Percentiles rank a stretch among this genome's conserved stretches.
Conservation (phyloP, 2,888 invertebrate species). For the Andrena minutula region DNA sequence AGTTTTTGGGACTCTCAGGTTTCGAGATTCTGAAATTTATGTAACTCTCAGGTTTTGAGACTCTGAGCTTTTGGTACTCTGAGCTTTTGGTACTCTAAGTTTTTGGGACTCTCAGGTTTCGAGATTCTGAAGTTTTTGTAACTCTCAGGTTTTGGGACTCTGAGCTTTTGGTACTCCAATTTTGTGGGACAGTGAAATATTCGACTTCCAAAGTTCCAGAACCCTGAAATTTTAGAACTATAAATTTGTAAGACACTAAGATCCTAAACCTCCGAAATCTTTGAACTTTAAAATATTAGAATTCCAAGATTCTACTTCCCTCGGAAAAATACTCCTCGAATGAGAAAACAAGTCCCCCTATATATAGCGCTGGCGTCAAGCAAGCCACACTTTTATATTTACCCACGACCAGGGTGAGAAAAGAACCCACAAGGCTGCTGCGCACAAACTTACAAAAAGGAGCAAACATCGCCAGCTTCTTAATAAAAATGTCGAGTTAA, state of each 20-base stretch:
- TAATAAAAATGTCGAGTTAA: background rate
- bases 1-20: background rate
- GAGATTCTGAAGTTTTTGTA: background rate
- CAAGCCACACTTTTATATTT: constrained; percentile 17
- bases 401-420: background rate
- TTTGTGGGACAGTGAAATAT: background rate
- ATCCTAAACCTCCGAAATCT: background rate
- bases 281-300: too few relatives aligned
- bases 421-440: background rate
- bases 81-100: background rate
- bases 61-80: background rate
- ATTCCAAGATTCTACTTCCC: constrained; percentile 8
- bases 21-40: background rate
- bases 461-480: background rate
- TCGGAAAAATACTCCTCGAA: background rate
- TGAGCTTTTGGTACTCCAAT: too few relatives aligned
- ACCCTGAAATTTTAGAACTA: too few relatives aligned
- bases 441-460: too few relatives aligned
- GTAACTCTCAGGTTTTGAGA: too few relatives aligned
- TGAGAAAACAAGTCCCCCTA: constrained; percentile 5
- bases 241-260: background rate
- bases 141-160: background rate
- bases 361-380: constrained; percentile 4
- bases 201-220: background rate
- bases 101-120: background rate